phyloP scores from a whole-genome alignment of 2,888 invertebrate species.

The Aphrophora alni region DNA sequence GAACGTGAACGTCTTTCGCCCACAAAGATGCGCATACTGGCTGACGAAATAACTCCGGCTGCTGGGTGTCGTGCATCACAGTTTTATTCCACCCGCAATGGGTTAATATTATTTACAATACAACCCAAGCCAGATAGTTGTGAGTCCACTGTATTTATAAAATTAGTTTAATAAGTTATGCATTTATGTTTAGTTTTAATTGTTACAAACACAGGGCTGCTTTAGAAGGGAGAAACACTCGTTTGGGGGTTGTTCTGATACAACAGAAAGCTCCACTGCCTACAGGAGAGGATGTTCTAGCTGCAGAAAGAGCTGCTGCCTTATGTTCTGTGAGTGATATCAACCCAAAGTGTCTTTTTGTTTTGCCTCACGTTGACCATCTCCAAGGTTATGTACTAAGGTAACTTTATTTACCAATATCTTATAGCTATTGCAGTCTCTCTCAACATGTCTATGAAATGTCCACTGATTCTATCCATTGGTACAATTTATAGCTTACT shows the following conservation, averaged over 20 bases:
- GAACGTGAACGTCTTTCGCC: no score
- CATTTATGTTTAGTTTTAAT: no score
- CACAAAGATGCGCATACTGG: no score
- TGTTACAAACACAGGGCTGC: constrained; percentile 63
- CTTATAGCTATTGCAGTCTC: neutral
- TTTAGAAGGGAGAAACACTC: constrained; percentile 73
- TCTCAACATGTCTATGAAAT: neutral
- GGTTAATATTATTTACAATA: no score
- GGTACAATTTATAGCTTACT: no score
- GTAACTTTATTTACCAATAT: constrained; percentile 48
- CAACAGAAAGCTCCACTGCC: constrained; percentile 83
- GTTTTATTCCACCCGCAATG: no score
- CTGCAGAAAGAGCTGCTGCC: constrained; percentile 89
- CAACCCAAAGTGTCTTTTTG: constrained; percentile 89
- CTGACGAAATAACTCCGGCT: no score
- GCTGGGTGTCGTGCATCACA: no score
- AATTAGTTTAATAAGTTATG: no score
- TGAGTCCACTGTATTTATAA: no score
- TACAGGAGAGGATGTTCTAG: constrained; percentile 80
- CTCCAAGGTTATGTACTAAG: constrained; percentile 71
- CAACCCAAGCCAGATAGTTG: no score
- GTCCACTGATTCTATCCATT: no score
- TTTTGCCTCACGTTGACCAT: constrained; percentile 90
- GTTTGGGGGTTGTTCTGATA: constrained; percentile 87
- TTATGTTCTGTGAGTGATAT: constrained; percentile 92